Percentiles rank a stretch among this genome's conserved stretches.
phyloP scores from a whole-genome alignment of 2,113 vertebrate species.

The Otocyon megalotis region DNA sequence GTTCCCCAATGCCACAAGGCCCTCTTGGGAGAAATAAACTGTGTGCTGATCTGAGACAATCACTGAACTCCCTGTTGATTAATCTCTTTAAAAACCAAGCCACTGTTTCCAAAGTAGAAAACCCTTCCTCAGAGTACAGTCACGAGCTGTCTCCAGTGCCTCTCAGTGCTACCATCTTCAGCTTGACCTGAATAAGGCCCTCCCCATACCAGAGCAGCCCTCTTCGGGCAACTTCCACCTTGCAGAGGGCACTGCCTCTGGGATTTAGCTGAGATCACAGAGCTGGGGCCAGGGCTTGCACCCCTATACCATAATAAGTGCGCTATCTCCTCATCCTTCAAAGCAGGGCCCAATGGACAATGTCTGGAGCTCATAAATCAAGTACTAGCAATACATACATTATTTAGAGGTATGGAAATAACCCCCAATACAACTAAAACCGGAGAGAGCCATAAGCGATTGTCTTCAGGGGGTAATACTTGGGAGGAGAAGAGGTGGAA shows the following conservation, averaged over 20 bases:
- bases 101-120: constrained; percentile 33
- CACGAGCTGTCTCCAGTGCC: background rate
- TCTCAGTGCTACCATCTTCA: background rate
- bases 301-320: background rate
- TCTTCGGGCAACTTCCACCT: background rate
- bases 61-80: constrained; percentile 61
- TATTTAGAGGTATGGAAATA: constrained; percentile 10
- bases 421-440: background rate
- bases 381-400: background rate
- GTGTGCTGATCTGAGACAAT: constrained; percentile 61
- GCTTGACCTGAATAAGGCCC: background rate
- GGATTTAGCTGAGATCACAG: background rate
- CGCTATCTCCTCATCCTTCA: background rate
- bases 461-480: background rate
- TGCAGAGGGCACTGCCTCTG: background rate
- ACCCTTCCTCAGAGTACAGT: background rate
- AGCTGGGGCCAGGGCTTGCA: background rate
- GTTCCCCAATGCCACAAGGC: constrained; percentile 44
- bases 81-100: constrained; percentile 59
- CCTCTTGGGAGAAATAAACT: constrained; percentile 65
- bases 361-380: background rate
- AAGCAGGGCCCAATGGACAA: background rate
- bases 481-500: background rate
- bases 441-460: background rate
- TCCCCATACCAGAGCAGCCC: background rate